Conservation (phyloP, 2,888 invertebrate genomes). For the Mongoloraphidia duomilia region DNA sequence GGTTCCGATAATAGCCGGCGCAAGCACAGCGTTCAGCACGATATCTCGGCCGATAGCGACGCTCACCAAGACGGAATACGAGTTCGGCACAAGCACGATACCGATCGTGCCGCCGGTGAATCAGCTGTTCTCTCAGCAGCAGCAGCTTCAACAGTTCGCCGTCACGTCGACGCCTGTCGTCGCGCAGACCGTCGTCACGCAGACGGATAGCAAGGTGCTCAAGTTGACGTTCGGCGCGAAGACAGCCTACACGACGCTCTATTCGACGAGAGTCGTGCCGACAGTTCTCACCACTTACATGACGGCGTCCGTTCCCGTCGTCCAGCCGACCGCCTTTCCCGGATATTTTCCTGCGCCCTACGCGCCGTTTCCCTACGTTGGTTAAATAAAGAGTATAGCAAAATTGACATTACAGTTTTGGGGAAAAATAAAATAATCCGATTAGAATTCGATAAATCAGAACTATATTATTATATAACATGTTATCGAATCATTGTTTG, state of each 20-base stretch:
- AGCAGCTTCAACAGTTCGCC: constrained; percentile 48
- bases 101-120: constrained; percentile 35
- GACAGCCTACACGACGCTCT: constrained; percentile 75
- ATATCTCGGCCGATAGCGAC: constrained; percentile 66
- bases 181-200: constrained; percentile 61
- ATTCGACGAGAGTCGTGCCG: constrained; percentile 68
- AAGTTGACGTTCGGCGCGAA: constrained; percentile 85
- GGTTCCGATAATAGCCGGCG: constrained; percentile 62
- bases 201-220: constrained; percentile 66
- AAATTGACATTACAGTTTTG: not conserved
- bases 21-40: constrained; percentile 60
- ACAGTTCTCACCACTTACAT: constrained; percentile 71
- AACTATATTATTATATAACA: not conserved
- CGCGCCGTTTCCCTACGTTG: constrained; percentile 61
- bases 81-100: constrained; percentile 59
- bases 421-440: not conserved
- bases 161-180: constrained; percentile 69
- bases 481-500: not conserved
- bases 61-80: constrained; percentile 64
- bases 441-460: too few relatives aligned
- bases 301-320: constrained; percentile 64
- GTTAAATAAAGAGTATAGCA: constrained; percentile 33
- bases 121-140: constrained; percentile 39
- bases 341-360: constrained; percentile 67
- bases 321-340: constrained; percentile 51